Percentiles rank a stretch among this genome's conserved stretches.
Conservation (phyloP, 2,113 vertebrate genomes). For the Gobio gobio region DNA sequence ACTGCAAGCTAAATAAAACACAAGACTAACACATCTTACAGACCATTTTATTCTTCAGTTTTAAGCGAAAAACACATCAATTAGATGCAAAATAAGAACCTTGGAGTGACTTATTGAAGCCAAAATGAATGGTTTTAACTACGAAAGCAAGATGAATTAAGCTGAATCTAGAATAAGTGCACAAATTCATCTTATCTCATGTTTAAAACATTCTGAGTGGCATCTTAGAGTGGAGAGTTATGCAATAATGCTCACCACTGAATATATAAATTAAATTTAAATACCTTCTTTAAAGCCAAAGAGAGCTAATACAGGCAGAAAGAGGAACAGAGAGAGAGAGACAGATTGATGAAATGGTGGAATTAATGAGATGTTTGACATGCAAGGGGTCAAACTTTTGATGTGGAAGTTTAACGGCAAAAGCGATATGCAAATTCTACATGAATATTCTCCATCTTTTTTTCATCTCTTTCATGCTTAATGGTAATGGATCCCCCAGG, state of each 20-base stretch:
- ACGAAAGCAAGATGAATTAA: constrained; percentile 8
- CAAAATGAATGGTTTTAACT: not conserved
- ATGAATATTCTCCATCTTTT: constrained; percentile 22
- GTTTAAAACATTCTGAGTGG: constrained; percentile 47
- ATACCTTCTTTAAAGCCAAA: constrained; percentile 18
- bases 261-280: constrained; percentile 38
- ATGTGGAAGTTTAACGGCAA: not conserved
- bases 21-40: too few relatives aligned
- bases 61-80: not conserved
- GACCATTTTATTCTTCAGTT: not conserved
- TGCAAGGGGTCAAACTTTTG: constrained; percentile 20
- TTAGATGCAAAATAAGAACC: not conserved
- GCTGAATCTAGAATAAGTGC: not conserved
- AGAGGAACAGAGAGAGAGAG: constrained; percentile 3
- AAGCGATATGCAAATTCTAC: constrained; percentile 18
- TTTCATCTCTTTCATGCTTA: constrained; percentile 25
- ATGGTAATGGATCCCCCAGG: constrained; percentile 20
- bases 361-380: constrained; percentile 42
- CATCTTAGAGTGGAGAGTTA: constrained; percentile 18
- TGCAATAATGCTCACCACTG: constrained; percentile 7
- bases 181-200: constrained; percentile 7
- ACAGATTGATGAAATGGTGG: not conserved
- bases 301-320: not conserved
- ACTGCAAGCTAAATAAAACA: too few relatives aligned
- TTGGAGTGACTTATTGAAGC: not conserved